Evolutionary conservation across 2,113 vertebrate genomes (phyloP).

Genomic region (Ctenomys sociabilis): DNA sequence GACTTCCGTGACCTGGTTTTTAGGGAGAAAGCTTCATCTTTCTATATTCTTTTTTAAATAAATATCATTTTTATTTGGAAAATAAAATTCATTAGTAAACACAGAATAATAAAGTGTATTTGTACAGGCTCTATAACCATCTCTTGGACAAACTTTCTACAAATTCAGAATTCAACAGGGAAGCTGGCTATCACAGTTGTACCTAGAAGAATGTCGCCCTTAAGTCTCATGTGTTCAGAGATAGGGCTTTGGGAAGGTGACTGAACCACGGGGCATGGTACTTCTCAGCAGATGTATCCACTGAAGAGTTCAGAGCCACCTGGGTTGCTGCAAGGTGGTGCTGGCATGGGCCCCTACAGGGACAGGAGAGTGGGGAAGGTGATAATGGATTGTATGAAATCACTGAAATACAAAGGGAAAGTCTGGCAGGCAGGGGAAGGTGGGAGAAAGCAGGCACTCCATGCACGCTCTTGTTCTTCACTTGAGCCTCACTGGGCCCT

Average conservation of each 20-base stretch:
- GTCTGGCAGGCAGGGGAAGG: neutral
- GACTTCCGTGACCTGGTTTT: neutral
- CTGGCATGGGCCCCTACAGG: neutral
- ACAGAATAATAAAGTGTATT: neutral
- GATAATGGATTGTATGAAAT: neutral
- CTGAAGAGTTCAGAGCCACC: neutral
- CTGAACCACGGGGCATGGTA: neutral
- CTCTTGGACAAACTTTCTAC: neutral
- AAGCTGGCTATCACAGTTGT: neutral
- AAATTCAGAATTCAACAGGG: neutral
- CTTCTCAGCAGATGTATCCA: neutral
- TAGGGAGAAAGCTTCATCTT: neutral
- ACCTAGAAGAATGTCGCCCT: neutral
- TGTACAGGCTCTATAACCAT: neutral
- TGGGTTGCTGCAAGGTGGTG: neutral
- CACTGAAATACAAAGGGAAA: neutral
- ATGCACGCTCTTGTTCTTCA: neutral
- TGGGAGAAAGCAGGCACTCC: neutral
- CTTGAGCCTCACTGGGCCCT: neutral
- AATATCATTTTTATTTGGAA: neutral
- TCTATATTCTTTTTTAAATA: neutral
- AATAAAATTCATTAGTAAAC: slow-evolving; percentile 44
- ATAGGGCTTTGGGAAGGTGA: neutral
- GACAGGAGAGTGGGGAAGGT: neutral
- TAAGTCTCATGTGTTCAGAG: neutral